Conservation (phyloP, 2,888 invertebrate species). For the Lumbricus terrestris region DNA sequence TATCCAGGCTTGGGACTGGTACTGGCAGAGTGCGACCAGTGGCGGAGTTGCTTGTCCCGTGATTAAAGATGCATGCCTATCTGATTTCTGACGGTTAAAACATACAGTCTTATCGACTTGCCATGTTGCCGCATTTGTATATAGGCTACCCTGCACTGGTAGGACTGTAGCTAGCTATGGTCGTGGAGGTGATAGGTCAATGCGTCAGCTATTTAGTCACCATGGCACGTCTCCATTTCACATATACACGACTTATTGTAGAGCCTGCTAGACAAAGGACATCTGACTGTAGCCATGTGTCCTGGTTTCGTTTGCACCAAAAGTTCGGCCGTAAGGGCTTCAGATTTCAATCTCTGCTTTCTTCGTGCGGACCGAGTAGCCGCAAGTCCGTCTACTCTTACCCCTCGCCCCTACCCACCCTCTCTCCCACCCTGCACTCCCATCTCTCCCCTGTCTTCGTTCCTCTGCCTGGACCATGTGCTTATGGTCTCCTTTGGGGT, state of each 20-base stretch:
- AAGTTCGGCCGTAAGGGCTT: not conserved
- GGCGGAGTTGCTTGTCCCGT: no score
- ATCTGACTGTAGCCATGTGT: not conserved
- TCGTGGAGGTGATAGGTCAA: not conserved
- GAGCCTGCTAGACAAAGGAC: conserved; percentile 3
- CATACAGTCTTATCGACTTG: no score
- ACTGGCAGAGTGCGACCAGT: no score
- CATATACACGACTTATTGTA: not conserved
- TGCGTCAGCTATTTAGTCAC: not conserved
- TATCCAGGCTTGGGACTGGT: no score
- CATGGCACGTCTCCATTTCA: not conserved
- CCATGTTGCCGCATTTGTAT: no score
- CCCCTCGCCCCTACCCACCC: not conserved
- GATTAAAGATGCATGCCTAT: not conserved
- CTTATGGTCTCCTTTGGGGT: not conserved
- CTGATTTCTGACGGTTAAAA: not conserved
- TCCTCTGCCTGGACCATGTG: not conserved
- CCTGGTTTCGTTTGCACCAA: not conserved
- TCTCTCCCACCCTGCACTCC: not conserved
- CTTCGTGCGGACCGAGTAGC: not conserved
- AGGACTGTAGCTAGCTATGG: not conserved
- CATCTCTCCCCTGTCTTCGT: not conserved
- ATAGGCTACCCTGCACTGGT: no score
- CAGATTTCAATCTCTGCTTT: not conserved
- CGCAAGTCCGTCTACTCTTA: not conserved